Evolutionary conservation across 2,113 vertebrate genomes (phyloP), one percentile per base, ranked within the genome.

Genomic region (Tachycineta bicolor): DNA sequence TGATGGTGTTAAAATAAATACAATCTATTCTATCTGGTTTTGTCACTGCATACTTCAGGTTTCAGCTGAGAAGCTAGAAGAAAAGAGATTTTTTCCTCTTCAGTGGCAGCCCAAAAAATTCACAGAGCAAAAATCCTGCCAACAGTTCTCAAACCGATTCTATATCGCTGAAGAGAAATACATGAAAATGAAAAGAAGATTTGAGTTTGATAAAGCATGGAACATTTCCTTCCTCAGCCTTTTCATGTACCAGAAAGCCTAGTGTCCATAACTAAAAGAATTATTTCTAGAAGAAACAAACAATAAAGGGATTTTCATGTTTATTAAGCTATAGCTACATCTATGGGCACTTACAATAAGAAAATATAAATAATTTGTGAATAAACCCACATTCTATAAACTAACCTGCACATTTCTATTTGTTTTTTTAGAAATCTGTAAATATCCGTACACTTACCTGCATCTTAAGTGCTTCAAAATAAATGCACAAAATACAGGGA

Each of bases 371-470:
- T 74, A 95, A 87, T 93, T 85, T 96, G 87, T 77, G 75, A 92
- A 94, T 52, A 97, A 97, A 96, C 67, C 13, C 67, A 69, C 18
- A 62, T 84, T 75, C 68, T 86, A 92, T 87, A 96, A 96, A 94
- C 43, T 82, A 95, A 96, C 67, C 49, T 93, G 84, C 52, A 88
- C 15, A 44, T 89, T 95, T 89, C 88, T 91, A 89, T 91, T 94
- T 96, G 90, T 71, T 92, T 96, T 37, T 94, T 93, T 94, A 93
- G 92, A 94, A 94, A 96, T 94, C 77, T 53, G 93, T 94, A 96
- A 93, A 97, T 97, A 96, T 92, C 97, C 97, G 96, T 69, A 91
- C 47, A 93, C 89, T 84, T 90, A 91, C 79, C 79, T 91, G 76
- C 89, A 86, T 85, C 91, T 95, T 84, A 94, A 96, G 83, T 95